A percentile compares a stretch with the other conserved stretches of the same genome.
Evolutionary conservation across 2,797 vertebrate species (phyloP).

Genomic region (Acipenser oxyrinchus): DNA sequence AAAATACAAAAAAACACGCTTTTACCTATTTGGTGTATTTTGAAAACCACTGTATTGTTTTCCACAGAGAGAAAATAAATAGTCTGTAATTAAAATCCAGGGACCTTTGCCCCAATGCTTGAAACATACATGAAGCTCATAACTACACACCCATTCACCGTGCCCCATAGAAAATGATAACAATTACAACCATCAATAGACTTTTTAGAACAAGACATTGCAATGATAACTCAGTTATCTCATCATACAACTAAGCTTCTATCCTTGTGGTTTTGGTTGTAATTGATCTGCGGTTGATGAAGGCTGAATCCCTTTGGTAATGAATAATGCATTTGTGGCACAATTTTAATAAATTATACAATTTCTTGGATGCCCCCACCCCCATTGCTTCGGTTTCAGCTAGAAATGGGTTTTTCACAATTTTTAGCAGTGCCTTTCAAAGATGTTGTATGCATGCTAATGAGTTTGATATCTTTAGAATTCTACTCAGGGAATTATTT

Average conservation of each 20-base stretch:
- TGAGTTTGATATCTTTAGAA: background rate
- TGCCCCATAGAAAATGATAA: no score
- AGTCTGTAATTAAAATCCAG: no score
- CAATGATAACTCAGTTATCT: constrained; percentile 29
- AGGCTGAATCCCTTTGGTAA: background rate
- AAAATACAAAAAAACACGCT: no score
- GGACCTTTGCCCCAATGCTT: no score
- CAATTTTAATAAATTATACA: constrained; percentile 2
- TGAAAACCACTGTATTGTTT: no score
- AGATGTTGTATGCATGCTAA: background rate
- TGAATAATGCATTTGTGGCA: constrained; percentile 3
- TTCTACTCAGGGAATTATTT: no score
- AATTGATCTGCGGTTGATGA: constrained; percentile 6
- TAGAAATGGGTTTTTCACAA: constrained; percentile 15
- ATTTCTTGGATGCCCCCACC: constrained; percentile 31
- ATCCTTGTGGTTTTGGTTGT: constrained; percentile 12
- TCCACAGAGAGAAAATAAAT: no score
- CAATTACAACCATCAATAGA: background rate
- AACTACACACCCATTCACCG: no score
- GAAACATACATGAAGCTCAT: no score
- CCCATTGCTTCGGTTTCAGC: constrained; percentile 17
- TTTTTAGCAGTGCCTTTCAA: background rate
- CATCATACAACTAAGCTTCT: constrained; percentile 39
- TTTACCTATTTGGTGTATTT: no score
- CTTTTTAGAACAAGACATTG: background rate